A percentile compares a stretch with the other conserved stretches of the same genome.
Evolutionary conservation across 37 sponge, comb jelly and placozoan species (phyloP).

Genomic region (Aplysina aerophoba): DNA sequence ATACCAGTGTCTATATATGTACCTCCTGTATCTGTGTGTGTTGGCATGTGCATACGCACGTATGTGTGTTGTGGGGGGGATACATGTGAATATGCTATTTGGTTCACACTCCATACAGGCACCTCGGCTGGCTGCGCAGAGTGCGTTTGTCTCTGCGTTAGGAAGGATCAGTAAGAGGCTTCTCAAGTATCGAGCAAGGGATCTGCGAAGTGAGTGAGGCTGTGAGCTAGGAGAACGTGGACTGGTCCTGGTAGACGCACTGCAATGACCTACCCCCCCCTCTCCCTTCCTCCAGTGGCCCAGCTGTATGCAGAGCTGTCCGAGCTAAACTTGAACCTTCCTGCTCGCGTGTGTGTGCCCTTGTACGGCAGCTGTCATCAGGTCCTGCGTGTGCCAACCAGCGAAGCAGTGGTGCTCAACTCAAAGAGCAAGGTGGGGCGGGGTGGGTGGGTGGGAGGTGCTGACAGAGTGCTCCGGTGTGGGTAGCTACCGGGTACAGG

Average conservation of each 20-base stretch:
- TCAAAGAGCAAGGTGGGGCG: constrained; percentile 83
- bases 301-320: constrained; percentile 94
- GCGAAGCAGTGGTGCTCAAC: constrained; percentile 93
- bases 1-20: background rate
- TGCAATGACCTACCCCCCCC: too few relatives aligned
- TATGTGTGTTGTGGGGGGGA: too few relatives aligned
- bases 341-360: constrained; percentile 90
- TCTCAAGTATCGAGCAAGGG: constrained; percentile 56
- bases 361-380: constrained; percentile 66
- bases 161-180: constrained; percentile 70
- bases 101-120: constrained; percentile 66
- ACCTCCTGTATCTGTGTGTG: background rate
- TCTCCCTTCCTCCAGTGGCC: constrained; percentile 45
- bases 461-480: too few relatives aligned
- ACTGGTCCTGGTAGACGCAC: too few relatives aligned
- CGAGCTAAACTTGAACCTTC: constrained; percentile 93
- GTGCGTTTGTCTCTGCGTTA: constrained; percentile 58
- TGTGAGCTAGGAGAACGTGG: background rate
- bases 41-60: background rate
- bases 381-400: constrained; percentile 83
- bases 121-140: constrained; percentile 70
- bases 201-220: constrained; percentile 69
- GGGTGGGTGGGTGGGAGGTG: too few relatives aligned
- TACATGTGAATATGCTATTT: too few relatives aligned
- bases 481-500: too few relatives aligned